These are phyloP conservation scores for Nematopogon swammerdamellus DNA, from an alignment of 2,888 invertebrate species.

Conservation along the genomic window DNA sequence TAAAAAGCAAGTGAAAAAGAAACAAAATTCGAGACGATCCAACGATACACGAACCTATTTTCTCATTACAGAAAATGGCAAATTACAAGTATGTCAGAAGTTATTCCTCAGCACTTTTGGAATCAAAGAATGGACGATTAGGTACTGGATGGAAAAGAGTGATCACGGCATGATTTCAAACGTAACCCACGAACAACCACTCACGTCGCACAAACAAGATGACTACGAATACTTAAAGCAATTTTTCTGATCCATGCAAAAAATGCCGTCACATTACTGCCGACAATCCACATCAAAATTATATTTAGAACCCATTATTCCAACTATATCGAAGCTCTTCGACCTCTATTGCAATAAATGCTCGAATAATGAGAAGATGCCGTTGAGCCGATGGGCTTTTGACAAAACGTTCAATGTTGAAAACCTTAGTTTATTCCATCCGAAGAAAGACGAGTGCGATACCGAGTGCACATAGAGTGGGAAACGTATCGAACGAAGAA, in stretches of 20 bases:
- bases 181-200: not conserved
- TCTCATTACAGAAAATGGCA: slow-evolving; percentile 7
- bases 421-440: slow-evolving; percentile 14
- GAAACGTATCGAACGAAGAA: slow-evolving; percentile 13
- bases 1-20: too few species aligned
- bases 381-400: slow-evolving; percentile 11
- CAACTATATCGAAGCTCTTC: slow-evolving; percentile 9
- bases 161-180: slow-evolving; percentile 6
- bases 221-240: slow-evolving; percentile 4
- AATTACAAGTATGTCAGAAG: slow-evolving; percentile 10
- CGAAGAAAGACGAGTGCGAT: slow-evolving; percentile 16
- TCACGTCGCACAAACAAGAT: slow-evolving; percentile 1
- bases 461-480: slow-evolving; percentile 12
- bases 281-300: slow-evolving; percentile 11
- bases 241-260: slow-evolving; percentile 11
- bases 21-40: too few species aligned
- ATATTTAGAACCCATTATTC: slow-evolving; percentile 13
- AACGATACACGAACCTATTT: slow-evolving; percentile 4
- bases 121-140: slow-evolving; percentile 11
- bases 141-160: slow-evolving; percentile 7
- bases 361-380: slow-evolving; percentile 6
- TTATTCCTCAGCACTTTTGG: slow-evolving; percentile 13
- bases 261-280: slow-evolving; percentile 16
- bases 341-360: slow-evolving; percentile 11
- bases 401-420: slow-evolving; percentile 10